Conservation (phyloP, 1,140 invertebrate genomes). For the Leptinotarsa texana region DNA sequence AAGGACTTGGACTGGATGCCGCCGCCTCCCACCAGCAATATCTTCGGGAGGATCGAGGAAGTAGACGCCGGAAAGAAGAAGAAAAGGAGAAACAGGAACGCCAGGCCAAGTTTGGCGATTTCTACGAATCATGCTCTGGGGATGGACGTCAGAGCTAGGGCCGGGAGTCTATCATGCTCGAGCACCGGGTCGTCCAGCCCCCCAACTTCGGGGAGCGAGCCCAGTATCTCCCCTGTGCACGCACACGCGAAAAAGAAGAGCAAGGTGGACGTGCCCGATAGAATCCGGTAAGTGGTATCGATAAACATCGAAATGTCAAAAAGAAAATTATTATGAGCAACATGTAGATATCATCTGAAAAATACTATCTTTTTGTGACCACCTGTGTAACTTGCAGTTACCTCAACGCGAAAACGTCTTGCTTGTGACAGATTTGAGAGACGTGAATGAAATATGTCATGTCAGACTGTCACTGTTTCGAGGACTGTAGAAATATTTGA, state of each 20-base stretch:
- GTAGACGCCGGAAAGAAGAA: constrained; percentile 70
- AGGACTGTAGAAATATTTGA: too few relatives aligned
- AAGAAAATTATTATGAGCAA: background rate
- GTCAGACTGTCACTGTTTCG: too few relatives aligned
- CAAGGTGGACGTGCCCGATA: constrained; percentile 78
- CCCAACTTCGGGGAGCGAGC: constrained; percentile 70
- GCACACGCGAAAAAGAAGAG: constrained; percentile 70
- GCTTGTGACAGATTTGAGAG: too few relatives aligned
- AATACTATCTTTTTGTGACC: background rate
- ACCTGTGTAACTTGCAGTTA: background rate
- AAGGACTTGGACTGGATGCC: constrained; percentile 93
- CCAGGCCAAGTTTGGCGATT: constrained; percentile 62
- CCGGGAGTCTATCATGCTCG: constrained; percentile 67
- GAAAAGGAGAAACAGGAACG: constrained; percentile 68
- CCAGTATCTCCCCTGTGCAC: constrained; percentile 71
- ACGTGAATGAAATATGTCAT: too few relatives aligned
- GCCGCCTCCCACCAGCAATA: constrained; percentile 58
- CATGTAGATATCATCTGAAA: background rate
- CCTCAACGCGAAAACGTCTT: too few relatives aligned
- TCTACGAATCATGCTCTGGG: constrained; percentile 56
- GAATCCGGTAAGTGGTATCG: constrained; percentile 69
- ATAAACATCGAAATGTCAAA: too few relatives aligned
- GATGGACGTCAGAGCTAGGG: constrained; percentile 58
- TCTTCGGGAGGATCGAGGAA: constrained; percentile 54
- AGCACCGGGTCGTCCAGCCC: constrained; percentile 70